phyloP scores from a whole-genome alignment of 2,113 vertebrate genomes.

The Puntigrus tetrazona region DNA sequence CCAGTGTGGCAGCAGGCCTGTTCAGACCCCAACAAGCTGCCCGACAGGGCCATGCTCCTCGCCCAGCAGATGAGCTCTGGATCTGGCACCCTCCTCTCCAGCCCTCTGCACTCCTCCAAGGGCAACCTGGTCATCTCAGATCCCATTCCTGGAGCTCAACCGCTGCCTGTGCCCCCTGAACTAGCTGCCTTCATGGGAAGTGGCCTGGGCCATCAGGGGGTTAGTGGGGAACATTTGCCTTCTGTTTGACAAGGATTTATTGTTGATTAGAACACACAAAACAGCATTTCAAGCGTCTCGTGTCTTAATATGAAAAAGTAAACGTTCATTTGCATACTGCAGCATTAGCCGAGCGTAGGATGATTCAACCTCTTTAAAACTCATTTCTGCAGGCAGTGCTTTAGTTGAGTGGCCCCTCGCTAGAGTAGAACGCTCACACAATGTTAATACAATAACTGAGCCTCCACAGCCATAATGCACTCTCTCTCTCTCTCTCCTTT shows the following conservation, averaged over 20 bases:
- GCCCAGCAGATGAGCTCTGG: constrained; percentile 89
- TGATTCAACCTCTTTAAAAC: constrained; percentile 33
- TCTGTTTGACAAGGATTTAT: not conserved
- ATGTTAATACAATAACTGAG: constrained; percentile 44
- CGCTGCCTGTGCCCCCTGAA: constrained; percentile 95
- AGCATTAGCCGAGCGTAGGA: constrained; percentile 5
- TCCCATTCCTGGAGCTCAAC: constrained; percentile 96
- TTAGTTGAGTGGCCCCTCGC: constrained; percentile 11
- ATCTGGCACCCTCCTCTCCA: constrained; percentile 81
- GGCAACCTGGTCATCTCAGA: constrained; percentile 97
- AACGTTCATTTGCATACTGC: constrained; percentile 25
- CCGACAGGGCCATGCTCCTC: constrained; percentile 88
- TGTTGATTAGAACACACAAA: not conserved
- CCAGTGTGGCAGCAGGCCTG: constrained; percentile 95
- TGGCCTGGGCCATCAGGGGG: constrained; percentile 73
- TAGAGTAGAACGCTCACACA: constrained; percentile 12
- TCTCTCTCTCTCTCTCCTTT: constrained; percentile 9
- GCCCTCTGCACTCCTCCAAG: constrained; percentile 86
- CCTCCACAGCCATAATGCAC: constrained; percentile 5
- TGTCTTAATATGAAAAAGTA: constrained; percentile 24
- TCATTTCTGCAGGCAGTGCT: constrained; percentile 16
- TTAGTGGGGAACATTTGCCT: constrained; percentile 56
- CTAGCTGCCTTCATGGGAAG: constrained; percentile 95
- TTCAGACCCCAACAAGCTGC: constrained; percentile 94
- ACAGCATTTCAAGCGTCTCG: not conserved